Evolutionary conservation across 2,888 invertebrate genomes (phyloP).

Genomic region (Chrysolina americana): DNA sequence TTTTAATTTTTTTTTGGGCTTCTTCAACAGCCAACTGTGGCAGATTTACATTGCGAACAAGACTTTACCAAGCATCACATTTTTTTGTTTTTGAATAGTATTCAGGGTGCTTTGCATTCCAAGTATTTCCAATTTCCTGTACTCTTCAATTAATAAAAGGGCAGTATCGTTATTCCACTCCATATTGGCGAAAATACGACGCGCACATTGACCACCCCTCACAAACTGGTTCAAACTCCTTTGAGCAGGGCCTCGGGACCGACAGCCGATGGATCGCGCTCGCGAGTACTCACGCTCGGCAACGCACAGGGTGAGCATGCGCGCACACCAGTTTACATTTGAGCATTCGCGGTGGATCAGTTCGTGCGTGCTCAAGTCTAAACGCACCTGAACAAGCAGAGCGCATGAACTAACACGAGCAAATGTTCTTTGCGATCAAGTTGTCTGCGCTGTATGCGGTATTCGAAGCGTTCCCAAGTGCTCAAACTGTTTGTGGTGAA

Average conservation of each 20-base stretch:
- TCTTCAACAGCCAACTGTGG: neutral
- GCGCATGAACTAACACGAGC: too few relatives aligned
- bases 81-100: too few relatives aligned
- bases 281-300: neutral
- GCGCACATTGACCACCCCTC: neutral
- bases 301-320: neutral
- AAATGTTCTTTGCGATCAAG: too few relatives aligned
- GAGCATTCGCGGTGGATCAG: neutral
- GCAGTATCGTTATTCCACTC: neutral
- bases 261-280: slow-evolving; percentile 2
- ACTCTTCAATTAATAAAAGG: neutral
- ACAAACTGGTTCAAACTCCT: neutral
- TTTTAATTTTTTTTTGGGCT: neutral
- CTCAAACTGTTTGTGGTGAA: too few relatives aligned
- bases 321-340: neutral
- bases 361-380: neutral
- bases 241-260: neutral
- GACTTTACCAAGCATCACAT: too few relatives aligned
- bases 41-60: neutral
- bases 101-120: too few relatives aligned
- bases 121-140: too few relatives aligned
- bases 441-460: too few relatives aligned
- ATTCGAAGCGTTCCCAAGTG: too few relatives aligned
- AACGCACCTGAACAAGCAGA: neutral
- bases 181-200: neutral